Evolutionary conservation across 2,888 invertebrate species (phyloP).

Genomic region (Oxystoma pomonae): DNA sequence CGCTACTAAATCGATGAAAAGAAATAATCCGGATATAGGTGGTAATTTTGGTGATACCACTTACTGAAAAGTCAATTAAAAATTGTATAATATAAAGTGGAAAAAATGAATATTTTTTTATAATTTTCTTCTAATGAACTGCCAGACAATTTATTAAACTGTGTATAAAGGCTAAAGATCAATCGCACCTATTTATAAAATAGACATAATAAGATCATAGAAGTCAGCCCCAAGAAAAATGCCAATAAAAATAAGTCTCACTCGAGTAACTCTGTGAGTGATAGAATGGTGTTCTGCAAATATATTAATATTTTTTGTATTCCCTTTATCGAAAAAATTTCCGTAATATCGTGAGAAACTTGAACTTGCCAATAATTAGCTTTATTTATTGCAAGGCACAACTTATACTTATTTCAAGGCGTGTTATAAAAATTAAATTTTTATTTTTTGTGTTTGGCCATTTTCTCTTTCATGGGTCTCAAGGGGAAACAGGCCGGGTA

Average conservation of each 20-base stretch:
- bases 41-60: no score
- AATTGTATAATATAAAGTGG: not conserved
- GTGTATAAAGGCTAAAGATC: not conserved
- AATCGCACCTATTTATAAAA: not conserved
- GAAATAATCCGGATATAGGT: no score
- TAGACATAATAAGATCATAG: not conserved
- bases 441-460: not conserved
- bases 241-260: not conserved
- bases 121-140: not conserved
- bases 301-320: not conserved
- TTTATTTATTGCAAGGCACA: not conserved
- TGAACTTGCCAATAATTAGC: not conserved
- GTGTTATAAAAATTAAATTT: not conserved
- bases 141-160: not conserved
- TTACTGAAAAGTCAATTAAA: not conserved
- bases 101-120: no score
- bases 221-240: not conserved
- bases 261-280: not conserved
- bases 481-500: not conserved
- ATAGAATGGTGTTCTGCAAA: not conserved
- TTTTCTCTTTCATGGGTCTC: not conserved
- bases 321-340: not conserved
- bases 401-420: no score
- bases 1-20: not conserved
- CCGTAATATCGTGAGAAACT: not conserved